phyloP scores from a whole-genome alignment of 2,888 invertebrate genomes.

The Cotesia congregata region DNA sequence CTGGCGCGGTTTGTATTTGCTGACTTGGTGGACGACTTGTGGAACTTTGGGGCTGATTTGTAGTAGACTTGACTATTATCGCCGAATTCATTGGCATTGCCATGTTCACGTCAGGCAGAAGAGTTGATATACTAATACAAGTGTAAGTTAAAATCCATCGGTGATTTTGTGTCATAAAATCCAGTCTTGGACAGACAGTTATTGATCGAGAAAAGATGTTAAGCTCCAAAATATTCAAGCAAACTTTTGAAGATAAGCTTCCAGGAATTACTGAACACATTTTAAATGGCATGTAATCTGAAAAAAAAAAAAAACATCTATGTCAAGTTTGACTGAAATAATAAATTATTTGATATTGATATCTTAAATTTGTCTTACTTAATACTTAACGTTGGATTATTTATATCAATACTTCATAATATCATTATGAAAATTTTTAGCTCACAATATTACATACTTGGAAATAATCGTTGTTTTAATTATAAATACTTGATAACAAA shows the following conservation, averaged over 20 bases:
- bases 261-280: constrained; percentile 60
- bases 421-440: no score
- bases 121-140: constrained; percentile 56
- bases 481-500: no score
- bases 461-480: no score
- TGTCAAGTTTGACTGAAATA: neutral
- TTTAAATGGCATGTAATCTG: constrained; percentile 57
- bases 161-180: constrained; percentile 55
- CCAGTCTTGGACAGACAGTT: constrained; percentile 57
- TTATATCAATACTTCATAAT: neutral
- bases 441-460: no score
- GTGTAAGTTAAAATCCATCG: constrained; percentile 61
- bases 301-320: constrained; percentile 16
- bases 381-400: neutral
- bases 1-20: neutral
- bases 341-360: neutral
- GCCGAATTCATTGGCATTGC: constrained; percentile 18
- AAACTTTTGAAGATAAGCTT: constrained; percentile 59
- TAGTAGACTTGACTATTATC: constrained; percentile 5
- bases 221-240: constrained; percentile 58
- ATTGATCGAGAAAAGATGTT: constrained; percentile 58
- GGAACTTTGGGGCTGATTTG: neutral
- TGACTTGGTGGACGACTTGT: constrained; percentile 16
- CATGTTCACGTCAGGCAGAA: constrained; percentile 43
- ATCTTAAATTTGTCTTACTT: neutral